Evolutionary conservation across 2,113 vertebrate genomes (phyloP), one percentile per base, ranked within the genome.

Genomic region (Poecile atricapillus): DNA sequence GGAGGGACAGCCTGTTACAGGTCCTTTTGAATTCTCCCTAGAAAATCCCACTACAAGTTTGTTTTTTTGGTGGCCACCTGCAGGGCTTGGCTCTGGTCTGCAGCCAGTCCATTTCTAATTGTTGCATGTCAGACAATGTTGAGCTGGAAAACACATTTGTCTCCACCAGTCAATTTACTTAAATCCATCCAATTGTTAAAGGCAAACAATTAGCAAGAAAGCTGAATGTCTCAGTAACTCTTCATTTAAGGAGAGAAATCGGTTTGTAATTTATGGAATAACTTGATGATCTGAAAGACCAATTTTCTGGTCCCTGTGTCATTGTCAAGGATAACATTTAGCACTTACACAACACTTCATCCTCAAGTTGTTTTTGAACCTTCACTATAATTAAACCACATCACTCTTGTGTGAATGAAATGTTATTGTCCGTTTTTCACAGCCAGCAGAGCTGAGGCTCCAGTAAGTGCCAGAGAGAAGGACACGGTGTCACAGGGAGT

Each of bases 341-440:
- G 55, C 76, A 92, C 76, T 86, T 65, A 39, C 37, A 76, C 2
- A 19, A 37, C 37, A 82, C 87, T 93, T 73, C 70, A 83, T 91
- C 67, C 78, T 69, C 62, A 83, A 85, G 81, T 87, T 89, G 73
- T 81, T 95, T 95, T 93, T 79, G 93, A 95, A 82, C 58, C 65
- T 83, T 69, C 55, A 39, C 75, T 85, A 9, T 84, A 95, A 93
- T 82, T 80, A 89, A 94, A 50, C n/a, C 74, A 50, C 84, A 83
- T 95, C 52, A 81, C 15, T 59, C 39, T 81, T 41, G 30, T 37
- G 11, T 67, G 56, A 62, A 73, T 50, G 43, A 87, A 75, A 76
- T 70, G 80, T 80, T 92, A 76, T 33, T 53, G 84, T 62, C 82
- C n/a, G 5, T 71, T 56, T 65, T 76, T 80, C 81, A 89, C 67